Evolutionary conservation across 1,140 invertebrate species (phyloP).

Genomic region (Bicyclus anynana): DNA sequence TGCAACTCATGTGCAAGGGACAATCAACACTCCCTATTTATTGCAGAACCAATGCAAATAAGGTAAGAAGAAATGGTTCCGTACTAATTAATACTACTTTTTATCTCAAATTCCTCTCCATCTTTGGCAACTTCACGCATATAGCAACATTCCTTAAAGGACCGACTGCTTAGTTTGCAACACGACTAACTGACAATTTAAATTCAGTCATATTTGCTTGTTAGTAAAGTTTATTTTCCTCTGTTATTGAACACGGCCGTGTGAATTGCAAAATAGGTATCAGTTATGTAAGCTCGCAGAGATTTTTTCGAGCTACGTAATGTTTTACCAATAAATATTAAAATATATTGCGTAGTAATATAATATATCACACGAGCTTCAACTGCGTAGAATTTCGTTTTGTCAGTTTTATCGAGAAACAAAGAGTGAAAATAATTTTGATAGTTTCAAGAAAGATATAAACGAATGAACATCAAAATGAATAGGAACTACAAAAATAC

Average conservation of each 20-base stretch:
- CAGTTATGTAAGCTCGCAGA: neutral
- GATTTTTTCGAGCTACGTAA: neutral
- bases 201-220: neutral
- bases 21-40: neutral
- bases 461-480: too few species aligned
- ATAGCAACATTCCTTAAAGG: constrained; percentile 6
- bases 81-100: constrained; percentile 3
- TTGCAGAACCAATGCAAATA: neutral
- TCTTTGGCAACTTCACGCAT: neutral
- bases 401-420: too few species aligned
- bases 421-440: too few species aligned
- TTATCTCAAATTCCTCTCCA: constrained; percentile 2
- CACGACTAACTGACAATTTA: neutral
- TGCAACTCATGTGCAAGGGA: too few species aligned
- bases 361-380: too few species aligned
- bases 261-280: neutral
- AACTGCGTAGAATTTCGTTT: too few species aligned
- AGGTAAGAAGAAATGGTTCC: constrained; percentile 12
- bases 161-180: neutral
- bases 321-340: neutral
- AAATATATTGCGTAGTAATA: too few species aligned
- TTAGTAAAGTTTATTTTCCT: neutral
- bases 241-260: neutral
- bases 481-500: too few species aligned
- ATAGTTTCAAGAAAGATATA: too few species aligned